Conservation (phyloP, 2,888 invertebrate genomes). For the Phyto melanocephala region DNA sequence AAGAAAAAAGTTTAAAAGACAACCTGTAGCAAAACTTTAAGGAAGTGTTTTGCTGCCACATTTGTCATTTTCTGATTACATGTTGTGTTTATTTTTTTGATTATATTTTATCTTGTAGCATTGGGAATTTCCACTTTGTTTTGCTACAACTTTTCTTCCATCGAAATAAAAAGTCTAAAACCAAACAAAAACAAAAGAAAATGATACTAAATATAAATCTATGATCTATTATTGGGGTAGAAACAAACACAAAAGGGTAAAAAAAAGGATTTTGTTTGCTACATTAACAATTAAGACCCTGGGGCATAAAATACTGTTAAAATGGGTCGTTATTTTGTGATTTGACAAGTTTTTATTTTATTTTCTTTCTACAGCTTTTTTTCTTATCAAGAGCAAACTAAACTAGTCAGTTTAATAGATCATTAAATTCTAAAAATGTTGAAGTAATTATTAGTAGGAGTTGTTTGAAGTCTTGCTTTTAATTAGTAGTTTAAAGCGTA, state of each 20-base stretch:
- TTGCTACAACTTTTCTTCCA: not conserved
- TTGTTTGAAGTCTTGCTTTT: too few relatives aligned
- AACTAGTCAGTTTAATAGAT: not conserved
- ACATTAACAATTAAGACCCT: not conserved
- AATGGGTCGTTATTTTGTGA: not conserved
- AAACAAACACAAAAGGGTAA: not conserved
- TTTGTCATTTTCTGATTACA: conserved; percentile 1
- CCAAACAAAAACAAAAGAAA: not conserved
- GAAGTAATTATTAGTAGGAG: not conserved
- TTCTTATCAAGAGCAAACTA: not conserved
- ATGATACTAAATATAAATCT: not conserved
- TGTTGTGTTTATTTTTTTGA: not conserved
- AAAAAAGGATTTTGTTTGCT: not conserved
- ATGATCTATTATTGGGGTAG: not conserved
- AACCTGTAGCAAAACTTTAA: not conserved
- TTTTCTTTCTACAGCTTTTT: not conserved
- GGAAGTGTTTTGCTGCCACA: not conserved
- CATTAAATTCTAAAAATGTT: not conserved
- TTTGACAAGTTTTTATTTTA: not conserved
- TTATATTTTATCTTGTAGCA: not conserved
- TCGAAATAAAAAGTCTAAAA: not conserved
- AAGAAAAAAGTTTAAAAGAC: not conserved
- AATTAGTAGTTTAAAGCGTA: too few relatives aligned
- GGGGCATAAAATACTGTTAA: not conserved
- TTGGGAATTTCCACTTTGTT: not conserved